phyloP scores from a whole-genome alignment of 2,797 vertebrate species.

The Pipistrellus kuhlii region DNA sequence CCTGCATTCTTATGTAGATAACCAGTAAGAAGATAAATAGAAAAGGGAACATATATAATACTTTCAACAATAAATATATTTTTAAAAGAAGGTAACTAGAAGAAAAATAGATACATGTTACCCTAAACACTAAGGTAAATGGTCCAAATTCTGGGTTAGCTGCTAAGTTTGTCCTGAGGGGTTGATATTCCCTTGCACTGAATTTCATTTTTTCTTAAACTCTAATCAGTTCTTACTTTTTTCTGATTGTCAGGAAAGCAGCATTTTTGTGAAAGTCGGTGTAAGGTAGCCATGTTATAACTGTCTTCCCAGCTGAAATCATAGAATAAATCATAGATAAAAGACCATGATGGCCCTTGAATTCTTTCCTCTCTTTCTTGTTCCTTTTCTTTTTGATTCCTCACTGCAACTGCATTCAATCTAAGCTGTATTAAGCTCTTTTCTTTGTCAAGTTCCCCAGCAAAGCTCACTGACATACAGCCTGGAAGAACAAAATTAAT shows the following conservation, averaged over 20 bases:
- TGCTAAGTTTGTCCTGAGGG: slow-evolving; percentile 4
- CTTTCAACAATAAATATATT: too few species aligned
- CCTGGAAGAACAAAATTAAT: not conserved
- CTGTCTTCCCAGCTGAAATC: not conserved
- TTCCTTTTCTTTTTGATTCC: not conserved
- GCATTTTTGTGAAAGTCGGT: slow-evolving; percentile 14
- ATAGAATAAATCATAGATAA: not conserved
- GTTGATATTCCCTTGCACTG: not conserved
- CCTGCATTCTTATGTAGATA: not conserved
- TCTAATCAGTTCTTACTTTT: not conserved
- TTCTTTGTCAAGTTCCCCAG: not conserved
- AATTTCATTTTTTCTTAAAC: slow-evolving; percentile 37
- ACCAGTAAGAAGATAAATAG: not conserved
- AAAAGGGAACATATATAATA: too few species aligned
- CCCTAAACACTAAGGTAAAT: not conserved
- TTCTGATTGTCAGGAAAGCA: not conserved
- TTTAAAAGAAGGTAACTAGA: not conserved
- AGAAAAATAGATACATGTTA: not conserved
- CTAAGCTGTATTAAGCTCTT: not conserved
- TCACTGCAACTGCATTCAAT: not conserved
- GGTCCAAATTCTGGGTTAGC: not conserved
- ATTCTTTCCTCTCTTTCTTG: not conserved
- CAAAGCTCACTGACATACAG: not conserved
- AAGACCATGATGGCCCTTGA: not conserved
- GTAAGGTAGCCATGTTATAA: not conserved